Percentiles rank a stretch among this genome's conserved stretches.
phyloP scores from a whole-genome alignment of 2,888 invertebrate genomes.

The Spisula subtruncata region DNA sequence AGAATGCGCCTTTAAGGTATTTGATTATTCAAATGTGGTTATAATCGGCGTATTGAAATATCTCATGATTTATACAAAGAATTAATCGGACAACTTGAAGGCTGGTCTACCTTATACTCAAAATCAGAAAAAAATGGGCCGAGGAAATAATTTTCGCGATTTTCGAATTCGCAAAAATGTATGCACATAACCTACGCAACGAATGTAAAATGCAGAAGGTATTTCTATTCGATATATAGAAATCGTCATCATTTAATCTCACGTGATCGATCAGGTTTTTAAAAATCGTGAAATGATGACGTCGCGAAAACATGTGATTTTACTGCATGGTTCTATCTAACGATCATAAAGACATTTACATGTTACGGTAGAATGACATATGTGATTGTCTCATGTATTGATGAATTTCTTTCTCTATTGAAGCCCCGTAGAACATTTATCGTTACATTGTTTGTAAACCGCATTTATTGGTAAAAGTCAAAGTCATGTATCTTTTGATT shows the following conservation, averaged over 20 bases:
- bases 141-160: too few species aligned
- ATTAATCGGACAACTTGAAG: background rate
- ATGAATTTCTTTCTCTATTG: background rate
- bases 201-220: too few species aligned
- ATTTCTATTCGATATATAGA: too few species aligned
- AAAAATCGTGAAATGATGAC: too few species aligned
- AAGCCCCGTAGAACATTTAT: conserved; percentile 18
- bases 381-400: background rate
- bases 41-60: conserved; percentile 40
- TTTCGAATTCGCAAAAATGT: too few species aligned
- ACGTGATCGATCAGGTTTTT: too few species aligned
- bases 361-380: conserved; percentile 1
- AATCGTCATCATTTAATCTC: too few species aligned
- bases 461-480: conserved; percentile 26
- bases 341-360: background rate
- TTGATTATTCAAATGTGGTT: conserved; percentile 28
- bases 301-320: too few species aligned
- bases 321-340: background rate
- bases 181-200: too few species aligned
- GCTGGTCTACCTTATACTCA: background rate
- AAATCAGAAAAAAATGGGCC: too few species aligned
- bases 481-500: conserved; percentile 2
- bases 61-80: conserved; percentile 4
- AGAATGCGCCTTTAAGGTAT: conserved; percentile 15
- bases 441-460: conserved; percentile 29